Evolutionary conservation across 30 jellyfish, hydroid and myxozoan species (phyloP), one percentile per base, ranked within the genome.

Genomic region (Hydractinia echinata): DNA sequence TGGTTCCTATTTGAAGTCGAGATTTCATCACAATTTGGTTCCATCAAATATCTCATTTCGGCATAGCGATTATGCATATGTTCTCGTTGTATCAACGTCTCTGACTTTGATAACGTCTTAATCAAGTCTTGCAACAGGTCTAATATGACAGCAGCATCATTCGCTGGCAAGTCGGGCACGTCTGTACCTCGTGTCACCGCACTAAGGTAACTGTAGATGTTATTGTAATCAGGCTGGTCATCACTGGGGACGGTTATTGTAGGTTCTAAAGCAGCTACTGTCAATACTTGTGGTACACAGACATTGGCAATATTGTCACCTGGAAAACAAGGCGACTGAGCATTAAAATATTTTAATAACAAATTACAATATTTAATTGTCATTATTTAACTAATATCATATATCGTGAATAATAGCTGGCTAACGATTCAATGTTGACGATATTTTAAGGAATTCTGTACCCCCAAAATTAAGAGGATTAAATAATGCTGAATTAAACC

Each of bases 201-300:
- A 54, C 89, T 80, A 4, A 88, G 77, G 74, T 83, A 88, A 73
- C 71, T 88, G 66, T 88, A 88, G 6, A 83, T 79, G 58, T 88
- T 88, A 6, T 86, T 52, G 49, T 77, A 88, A 67, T 79, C 83
- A 6, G 94, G 94, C 50, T 58, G 15, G 3, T 8, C 20, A 9
- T 53, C 21, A 66, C 39, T 21, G 20, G 84, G 48, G 8, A 53
- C n/a, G 13, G 85, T 53, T 53, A 19, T 54, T 9, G 55, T 49
- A 19, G 85, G 85, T 55, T 88, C 96, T 6, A 82, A 81, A 13
- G 94, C 96, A 21, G 96, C 96, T 14, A 83, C 96, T 4, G 96
- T 88, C 87, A 88, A 77, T 10, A 83, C 80, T 66, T 88, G 96
- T 6, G 96, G 96, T 72, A 88, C 72, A 79, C 94, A 83, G 10